These are phyloP conservation scores for rabbit (Oryctolagus cuniculus) DNA, from an alignment of 2,113 vertebrate species.

Conservation along the genomic window mOryCun1.1 NC_091435.1:60276001-60276500, in stretches of 20 bases:
- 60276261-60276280: neutral
- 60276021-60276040: too few relatives aligned
- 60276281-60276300: neutral
- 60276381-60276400: neutral
- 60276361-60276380: neutral
- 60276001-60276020: too few relatives aligned
- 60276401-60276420: fast-evolving
- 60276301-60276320: too few relatives aligned
- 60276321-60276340: neutral
- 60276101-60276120: neutral
- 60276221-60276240: neutral
- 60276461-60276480: neutral
- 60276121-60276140: neutral
- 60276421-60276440: neutral
- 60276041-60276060: neutral
- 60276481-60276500: neutral
- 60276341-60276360: neutral
- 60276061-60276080: neutral
- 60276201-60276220: neutral
- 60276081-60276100: neutral
- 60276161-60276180: neutral
- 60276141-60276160: neutral
- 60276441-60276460: neutral
- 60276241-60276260: neutral
- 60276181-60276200: neutral